Base-by-base conservation (phyloP, 2,888 invertebrate species). In the Cheilosia soror region DNA sequence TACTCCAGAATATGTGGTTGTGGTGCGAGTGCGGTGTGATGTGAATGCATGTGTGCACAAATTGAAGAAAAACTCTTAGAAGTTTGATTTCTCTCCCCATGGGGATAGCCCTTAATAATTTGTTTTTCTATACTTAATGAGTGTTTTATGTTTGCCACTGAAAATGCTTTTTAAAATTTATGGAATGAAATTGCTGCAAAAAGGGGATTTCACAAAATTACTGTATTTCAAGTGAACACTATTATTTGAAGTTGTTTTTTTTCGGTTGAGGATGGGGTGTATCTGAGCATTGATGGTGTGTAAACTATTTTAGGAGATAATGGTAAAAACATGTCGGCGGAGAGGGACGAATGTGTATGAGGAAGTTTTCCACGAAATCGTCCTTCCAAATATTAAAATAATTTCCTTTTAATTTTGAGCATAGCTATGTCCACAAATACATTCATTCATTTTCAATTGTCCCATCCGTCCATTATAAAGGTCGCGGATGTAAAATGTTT, bases 1-100 rank as follows among this genome's bases (percentile, higher is more conserved):
- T 44, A 42, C 71, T 49, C 13, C 55, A 66, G 60, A 77, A 76
- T 66, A 42, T 77, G 82, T 55, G 78, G 72, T 47, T 27, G 51
- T 20, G 49, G 49, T 47, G 11, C 37, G 4, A 11, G 37, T 20
- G 1, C 15, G 44, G 44, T 47, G n/a, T 55, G 63, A 25, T 47
- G n/a, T 55, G 63, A 25, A 44, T 55, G 63, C 40, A 37, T 60
- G 49, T 57, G 33, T 63, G 55, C 40, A 31, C 47, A 65, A 75
- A 75, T 57, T 47, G 42, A 55, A 55, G 40, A 47, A 65, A 65
- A 75, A 73, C 27, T 75, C 49, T 29, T 20, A 11, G n/a, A 75
- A 75, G 65, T 65, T 44, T 65, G 75, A 37, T 27, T n/a, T 9
- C 13, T 15, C 25, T 29, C 7, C 5, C n/a, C 27, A 20, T 4